A percentile compares a stretch with the other conserved stretches of the same genome.
These are phyloP conservation scores for Uropsilus gracilis DNA, from an alignment of 2,113 vertebrate genomes.

Conservation along the genomic window DNA sequence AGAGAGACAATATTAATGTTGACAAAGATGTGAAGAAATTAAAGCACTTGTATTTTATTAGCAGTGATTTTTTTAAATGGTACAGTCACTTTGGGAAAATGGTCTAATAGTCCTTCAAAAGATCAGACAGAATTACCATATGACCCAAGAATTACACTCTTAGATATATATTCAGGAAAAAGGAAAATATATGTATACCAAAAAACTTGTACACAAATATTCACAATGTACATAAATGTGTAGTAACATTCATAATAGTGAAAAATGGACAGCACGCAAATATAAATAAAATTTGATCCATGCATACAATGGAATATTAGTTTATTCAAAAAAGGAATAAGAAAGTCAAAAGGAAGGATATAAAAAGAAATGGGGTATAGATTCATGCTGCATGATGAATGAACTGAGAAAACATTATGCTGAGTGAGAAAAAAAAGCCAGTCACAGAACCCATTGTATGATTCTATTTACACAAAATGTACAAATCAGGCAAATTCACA, in stretches of 20 bases:
- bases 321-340: not conserved
- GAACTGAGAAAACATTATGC: not conserved
- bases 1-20: constrained; percentile 28
- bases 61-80: not conserved
- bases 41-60: not conserved
- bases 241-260: not conserved
- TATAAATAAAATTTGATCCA: not conserved
- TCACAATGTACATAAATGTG: too few relatives aligned
- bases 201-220: not conserved
- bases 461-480: not conserved
- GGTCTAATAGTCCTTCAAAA: not conserved
- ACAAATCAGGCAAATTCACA: not conserved
- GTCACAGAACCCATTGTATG: not conserved
- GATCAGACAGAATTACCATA: constrained; percentile 12
- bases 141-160: not conserved
- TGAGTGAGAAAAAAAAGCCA: not conserved
- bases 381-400: not conserved
- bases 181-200: not conserved
- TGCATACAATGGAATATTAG: not conserved
- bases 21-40: constrained; percentile 13
- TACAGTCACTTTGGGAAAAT: not conserved
- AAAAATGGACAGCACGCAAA: not conserved
- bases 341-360: not conserved
- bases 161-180: not conserved
- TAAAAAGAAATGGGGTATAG: not conserved